Evolutionary conservation across 2,888 invertebrate genomes (phyloP), one percentile per base, ranked within the genome.

Genomic region (Xanthia icteritia): DNA sequence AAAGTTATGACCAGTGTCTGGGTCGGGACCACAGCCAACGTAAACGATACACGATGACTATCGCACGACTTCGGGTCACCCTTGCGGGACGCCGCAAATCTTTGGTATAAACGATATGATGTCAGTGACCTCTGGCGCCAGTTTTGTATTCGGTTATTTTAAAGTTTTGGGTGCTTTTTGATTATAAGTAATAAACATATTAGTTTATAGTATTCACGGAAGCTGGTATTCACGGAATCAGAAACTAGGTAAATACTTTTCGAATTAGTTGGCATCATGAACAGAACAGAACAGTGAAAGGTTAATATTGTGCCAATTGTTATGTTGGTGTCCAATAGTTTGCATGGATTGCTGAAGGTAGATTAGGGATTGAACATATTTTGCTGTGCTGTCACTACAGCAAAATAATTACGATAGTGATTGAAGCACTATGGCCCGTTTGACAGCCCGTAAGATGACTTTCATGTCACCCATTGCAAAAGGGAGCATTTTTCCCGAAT

Each of bases 21-120:
- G 36, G 42, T 60, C 23, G 54, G 42, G 73, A 56, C 45, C 15
- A 20, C 31, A 58, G 36, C 39, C 11, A 60, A 73, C 36, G 48
- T 68, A 69, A 79, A 60, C 45, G 45, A 60, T 64, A 60, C 67
- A 68, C 6, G 54, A 42, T 65, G 45, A 31, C 54, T 77, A 54
- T 79, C 31, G 39, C 48, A 79, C 8, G 51, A 23, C 20, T 58
- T 15, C 39, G 27, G 56, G 75, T 66, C 42, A 67, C 51, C 31
- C 58, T 68, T 81, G 71, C 15, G 60, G 64, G 27, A n/a, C 39
- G 23, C 71, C 72, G 48, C 81, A 48, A 68, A 54, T 72, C 36
- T 65, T 60, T 36, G 60, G 45, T 27, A 4, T 61, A 42, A 54
- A 27, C 5, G 13, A 45, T 61, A 60, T n/a, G 36, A 48, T 60